Evolutionary conservation across 2,888 invertebrate species (phyloP), one percentile per base, ranked within the genome.

Genomic region (Lithophane socia): DNA sequence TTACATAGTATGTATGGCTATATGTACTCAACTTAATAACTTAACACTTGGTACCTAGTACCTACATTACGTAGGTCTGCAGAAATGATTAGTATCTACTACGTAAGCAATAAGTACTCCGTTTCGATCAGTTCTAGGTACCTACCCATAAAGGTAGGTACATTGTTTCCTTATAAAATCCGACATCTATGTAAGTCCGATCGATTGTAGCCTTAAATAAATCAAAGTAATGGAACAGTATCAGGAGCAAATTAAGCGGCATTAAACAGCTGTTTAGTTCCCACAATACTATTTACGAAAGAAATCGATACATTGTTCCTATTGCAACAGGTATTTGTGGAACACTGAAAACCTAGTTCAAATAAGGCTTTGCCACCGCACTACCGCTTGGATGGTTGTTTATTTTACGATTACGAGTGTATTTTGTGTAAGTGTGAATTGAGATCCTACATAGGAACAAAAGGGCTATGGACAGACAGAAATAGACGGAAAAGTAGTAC

Each of bases 261-360:
- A 69, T 56, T 78, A 52, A 52, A 47, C 81, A 73, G 24, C 56
- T 79, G 84, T 58, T 60, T 5, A 16, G 68, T 82, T 80, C 64
- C 37, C 79, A 82, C 67, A 58, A 52, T 60, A 68, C 54, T 52
- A 68, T 72, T 72, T 71, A 73, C 37, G 47, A 24, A 49, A 58
- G 58, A 60, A 79, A 79, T 83, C 73, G 68, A 83, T 79, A 79
- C 54, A 52, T 73, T 67, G 66, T 71, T 66, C 56, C 70, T 58
- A 73, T 68, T 56, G 54, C 49, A 71, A 61, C 70, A 73, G 84
- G 68, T 83, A 61, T 83, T 72, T 47, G 47, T 70, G 63, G 49
- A 84, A 67, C 66, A 47, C 49, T 42, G 64, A 78, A 37, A 24
- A 58, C 16, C 24, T 61, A 61, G 54, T 63, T 37, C 29, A 68